These are phyloP conservation scores for Rhizomys pruinosus DNA, from an alignment of 2,113 vertebrate species.

Conservation along the genomic window DNA sequence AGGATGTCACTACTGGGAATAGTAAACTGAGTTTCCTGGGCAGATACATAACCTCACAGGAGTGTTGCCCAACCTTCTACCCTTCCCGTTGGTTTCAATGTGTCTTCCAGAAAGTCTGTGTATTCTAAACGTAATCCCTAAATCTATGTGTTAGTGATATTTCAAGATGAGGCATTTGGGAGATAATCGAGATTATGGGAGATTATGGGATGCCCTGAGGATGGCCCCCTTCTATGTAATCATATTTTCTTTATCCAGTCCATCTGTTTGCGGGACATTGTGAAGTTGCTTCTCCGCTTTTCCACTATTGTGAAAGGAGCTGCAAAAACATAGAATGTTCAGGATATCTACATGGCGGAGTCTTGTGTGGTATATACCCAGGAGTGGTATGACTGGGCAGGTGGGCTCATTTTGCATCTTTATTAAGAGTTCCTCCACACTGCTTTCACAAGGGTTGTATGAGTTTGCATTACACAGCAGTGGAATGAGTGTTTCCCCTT, in stretches of 20 bases:
- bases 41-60: not conserved
- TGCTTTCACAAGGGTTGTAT: no score
- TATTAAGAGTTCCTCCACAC: no score
- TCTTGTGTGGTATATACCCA: no score
- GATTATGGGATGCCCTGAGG: not conserved
- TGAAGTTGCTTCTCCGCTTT: no score
- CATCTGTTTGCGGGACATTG: no score
- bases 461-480: no score
- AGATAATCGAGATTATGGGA: not conserved
- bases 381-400: no score
- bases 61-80: not conserved
- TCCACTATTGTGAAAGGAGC: no score
- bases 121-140: not conserved
- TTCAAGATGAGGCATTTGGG: not conserved
- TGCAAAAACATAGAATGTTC: no score
- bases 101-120: not conserved
- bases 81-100: not conserved
- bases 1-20: not conserved
- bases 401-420: no score
- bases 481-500: no score
- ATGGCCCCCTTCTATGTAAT: not conserved
- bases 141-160: not conserved
- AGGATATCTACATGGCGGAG: no score
- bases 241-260: not conserved
- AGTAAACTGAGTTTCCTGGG: not conserved